Evolutionary conservation across 2,888 invertebrate species (phyloP).

Genomic region (Synanthedon tipuliformis): DNA sequence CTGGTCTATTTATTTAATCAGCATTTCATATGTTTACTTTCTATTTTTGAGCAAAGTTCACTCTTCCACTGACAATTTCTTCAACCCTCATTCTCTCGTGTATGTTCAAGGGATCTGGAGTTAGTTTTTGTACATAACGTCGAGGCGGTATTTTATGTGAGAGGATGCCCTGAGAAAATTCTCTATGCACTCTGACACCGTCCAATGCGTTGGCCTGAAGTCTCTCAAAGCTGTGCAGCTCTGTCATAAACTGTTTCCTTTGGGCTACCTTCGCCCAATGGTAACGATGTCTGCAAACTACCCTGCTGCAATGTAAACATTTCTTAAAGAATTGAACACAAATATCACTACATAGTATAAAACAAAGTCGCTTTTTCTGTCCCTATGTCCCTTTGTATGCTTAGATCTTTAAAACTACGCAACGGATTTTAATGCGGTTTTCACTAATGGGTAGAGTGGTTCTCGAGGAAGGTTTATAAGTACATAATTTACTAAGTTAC

Average conservation of each 20-base stretch:
- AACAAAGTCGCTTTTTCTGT: too few species aligned
- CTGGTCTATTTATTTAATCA: too few species aligned
- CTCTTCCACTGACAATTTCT: constrained; percentile 51
- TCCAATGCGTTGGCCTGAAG: constrained; percentile 73
- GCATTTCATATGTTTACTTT: not conserved
- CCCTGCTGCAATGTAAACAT: constrained; percentile 53
- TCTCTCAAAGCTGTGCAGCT: constrained; percentile 71
- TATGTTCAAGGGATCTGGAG: constrained; percentile 45
- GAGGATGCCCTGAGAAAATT: constrained; percentile 71
- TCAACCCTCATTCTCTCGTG: constrained; percentile 56
- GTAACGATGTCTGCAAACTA: constrained; percentile 74
- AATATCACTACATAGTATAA: too few species aligned
- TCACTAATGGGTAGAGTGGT: too few species aligned
- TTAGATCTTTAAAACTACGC: too few species aligned
- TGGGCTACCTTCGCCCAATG: constrained; percentile 60
- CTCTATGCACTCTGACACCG: constrained; percentile 73
- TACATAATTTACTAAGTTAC: too few species aligned
- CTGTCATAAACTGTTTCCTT: constrained; percentile 71
- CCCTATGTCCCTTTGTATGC: too few species aligned
- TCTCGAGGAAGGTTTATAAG: too few species aligned
- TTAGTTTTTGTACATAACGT: constrained; percentile 52
- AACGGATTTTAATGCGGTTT: too few species aligned
- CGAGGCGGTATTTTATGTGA: constrained; percentile 60
- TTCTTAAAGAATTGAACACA: not conserved
- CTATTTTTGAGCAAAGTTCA: constrained; percentile 35